These are phyloP conservation scores for Loxodonta africana DNA, from an alignment of 2,113 vertebrate genomes.

Conservation along the genomic window DNA sequence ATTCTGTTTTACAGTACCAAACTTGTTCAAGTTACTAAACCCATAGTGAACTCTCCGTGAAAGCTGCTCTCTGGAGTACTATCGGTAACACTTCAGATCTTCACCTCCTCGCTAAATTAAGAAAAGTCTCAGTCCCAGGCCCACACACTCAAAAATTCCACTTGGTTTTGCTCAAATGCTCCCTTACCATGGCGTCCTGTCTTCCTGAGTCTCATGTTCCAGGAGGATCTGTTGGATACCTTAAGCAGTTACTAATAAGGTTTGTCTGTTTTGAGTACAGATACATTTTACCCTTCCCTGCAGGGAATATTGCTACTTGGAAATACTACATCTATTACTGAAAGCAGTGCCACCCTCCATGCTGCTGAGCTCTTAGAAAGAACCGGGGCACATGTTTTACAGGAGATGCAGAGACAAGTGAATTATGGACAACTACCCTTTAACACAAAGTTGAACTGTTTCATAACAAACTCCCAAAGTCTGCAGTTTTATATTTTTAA, in stretches of 20 bases:
- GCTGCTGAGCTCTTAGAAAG: not conserved
- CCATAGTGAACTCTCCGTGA: not conserved
- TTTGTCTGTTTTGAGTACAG: slow-evolving; percentile 65
- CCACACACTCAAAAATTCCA: not conserved
- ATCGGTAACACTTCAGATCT: slow-evolving; percentile 17
- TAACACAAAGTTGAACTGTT: not conserved
- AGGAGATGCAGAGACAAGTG: not conserved
- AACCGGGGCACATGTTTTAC: not conserved
- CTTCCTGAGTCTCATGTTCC: slow-evolving; percentile 63
- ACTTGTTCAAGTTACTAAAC: slow-evolving; percentile 12
- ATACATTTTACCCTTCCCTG: slow-evolving; percentile 27
- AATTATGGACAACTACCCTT: not conserved
- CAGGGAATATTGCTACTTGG: not conserved
- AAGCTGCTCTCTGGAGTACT: slow-evolving; percentile 19
- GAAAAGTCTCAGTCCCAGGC: slow-evolving; percentile 61
- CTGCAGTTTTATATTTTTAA: not conserved
- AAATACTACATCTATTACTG: not conserved
- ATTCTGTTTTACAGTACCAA: not conserved
- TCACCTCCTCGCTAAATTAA: slow-evolving; percentile 71
- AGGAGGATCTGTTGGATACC: slow-evolving; percentile 56
- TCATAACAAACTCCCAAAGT: not conserved
- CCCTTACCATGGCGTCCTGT: slow-evolving; percentile 65
- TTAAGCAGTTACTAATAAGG: slow-evolving; percentile 64
- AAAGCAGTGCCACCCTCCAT: not conserved
- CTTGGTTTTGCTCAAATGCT: slow-evolving; percentile 39